A percentile compares a stretch with the other conserved stretches of the same genome.
Conservation (phyloP, 1,140 invertebrate species). For the Dinothrombium tinctorium region DNA sequence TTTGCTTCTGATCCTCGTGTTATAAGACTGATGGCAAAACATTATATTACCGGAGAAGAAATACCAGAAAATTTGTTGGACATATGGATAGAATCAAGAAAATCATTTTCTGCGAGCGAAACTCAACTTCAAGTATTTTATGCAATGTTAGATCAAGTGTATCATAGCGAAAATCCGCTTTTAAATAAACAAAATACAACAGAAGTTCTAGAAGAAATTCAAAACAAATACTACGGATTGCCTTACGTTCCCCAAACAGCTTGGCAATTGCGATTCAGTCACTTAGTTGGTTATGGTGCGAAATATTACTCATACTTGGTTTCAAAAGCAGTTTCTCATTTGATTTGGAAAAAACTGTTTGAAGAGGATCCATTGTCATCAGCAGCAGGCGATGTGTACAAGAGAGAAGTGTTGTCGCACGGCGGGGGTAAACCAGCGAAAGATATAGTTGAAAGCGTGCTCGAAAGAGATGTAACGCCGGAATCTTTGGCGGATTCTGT, state of each 20-base stretch:
- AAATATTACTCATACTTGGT: conserved; percentile 96
- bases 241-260: conserved; percentile 71
- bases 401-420: conserved; percentile 47
- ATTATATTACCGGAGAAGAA: conserved; percentile 64
- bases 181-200: conserved; percentile 27
- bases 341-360: conserved; percentile 79
- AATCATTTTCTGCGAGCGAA: conserved; percentile 64
- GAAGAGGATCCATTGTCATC: conserved; percentile 52
- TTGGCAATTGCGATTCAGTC: conserved; percentile 86
- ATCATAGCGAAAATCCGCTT: conserved; percentile 39
- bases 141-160: conserved; percentile 63
- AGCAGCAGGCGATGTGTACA: conserved; percentile 44
- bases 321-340: conserved; percentile 70
- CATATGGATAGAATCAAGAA: conserved; percentile 54
- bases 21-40: conserved; percentile 58
- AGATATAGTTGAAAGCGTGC: conserved; percentile 31
- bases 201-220: conserved; percentile 50
- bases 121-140: conserved; percentile 75
- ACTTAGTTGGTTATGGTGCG: conserved; percentile 88
- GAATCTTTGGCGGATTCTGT: conserved; percentile 7
- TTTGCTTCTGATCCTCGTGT: conserved; percentile 75
- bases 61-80: conserved; percentile 50
- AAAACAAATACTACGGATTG: conserved; percentile 56
- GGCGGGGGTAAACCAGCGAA: conserved; percentile 64
- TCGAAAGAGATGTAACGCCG: conserved; percentile 7